These are phyloP conservation scores for Vultur gryphus DNA, from an alignment of 2,797 vertebrate genomes.

Conservation along the genomic window DNA sequence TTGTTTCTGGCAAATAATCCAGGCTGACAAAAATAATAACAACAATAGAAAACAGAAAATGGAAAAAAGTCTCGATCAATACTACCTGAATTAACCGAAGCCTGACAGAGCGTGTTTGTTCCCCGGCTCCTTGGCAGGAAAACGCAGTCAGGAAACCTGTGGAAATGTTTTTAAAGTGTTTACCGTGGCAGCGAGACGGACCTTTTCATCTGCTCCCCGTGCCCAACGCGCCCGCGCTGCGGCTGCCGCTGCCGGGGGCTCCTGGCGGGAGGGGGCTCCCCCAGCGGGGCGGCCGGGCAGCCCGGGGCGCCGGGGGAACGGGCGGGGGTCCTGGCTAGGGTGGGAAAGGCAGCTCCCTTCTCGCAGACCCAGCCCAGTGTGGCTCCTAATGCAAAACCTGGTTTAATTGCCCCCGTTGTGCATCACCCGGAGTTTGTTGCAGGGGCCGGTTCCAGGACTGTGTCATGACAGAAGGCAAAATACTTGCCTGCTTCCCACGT, in stretches of 20 bases:
- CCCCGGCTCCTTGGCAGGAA: background rate
- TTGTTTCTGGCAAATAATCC: background rate
- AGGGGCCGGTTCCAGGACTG: background rate
- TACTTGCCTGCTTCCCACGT: background rate
- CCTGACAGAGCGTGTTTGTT: background rate
- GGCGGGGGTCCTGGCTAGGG: no score
- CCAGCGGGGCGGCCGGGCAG: fast-evolving
- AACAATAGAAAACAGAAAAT: background rate
- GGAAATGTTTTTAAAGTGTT: background rate
- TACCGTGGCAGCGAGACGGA: background rate
- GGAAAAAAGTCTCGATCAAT: background rate
- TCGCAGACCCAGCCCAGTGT: background rate
- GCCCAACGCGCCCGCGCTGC: background rate
- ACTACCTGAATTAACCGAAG: background rate
- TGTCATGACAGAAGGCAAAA: background rate
- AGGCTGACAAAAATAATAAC: background rate
- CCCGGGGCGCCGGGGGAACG: background rate
- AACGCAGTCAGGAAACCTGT: background rate
- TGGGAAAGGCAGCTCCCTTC: background rate
- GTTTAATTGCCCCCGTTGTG: background rate
- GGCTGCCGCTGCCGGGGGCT: background rate
- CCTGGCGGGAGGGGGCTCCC: background rate
- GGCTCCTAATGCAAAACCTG: background rate
- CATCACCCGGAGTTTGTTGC: background rate
- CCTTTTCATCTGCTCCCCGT: background rate